Base-by-base conservation (phyloP, 2,888 invertebrate species). In the Lathronympha strigana region DNA sequence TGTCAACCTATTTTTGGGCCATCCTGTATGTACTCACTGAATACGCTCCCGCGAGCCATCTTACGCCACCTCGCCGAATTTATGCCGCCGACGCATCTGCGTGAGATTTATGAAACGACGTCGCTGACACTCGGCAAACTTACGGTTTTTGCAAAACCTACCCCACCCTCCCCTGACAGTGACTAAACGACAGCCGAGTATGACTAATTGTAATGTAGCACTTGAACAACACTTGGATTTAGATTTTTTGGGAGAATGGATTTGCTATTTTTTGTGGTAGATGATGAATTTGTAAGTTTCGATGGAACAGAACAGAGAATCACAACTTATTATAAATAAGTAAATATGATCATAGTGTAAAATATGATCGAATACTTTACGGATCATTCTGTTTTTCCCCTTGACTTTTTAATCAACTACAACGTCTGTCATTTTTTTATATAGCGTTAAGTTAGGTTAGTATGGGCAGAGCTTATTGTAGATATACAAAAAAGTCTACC, bases 91-190 rank as follows among this genome's bases (percentile, higher is more conserved):
- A 73, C 75, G 78, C 84, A 80, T 83, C 84, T 83, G 84, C 78
- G 74, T 68, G 76, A 84, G 84, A 84, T 84, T 84, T 83, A 83
- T 83, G 81, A 80, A 80, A 80, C 72, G 76, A 72, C 74, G 78
- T 71, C 77, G 74, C 73, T 71, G 74, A 71, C 77, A 77, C 77
- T 77, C 73, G 31, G 60, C 71, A 74, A 76, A 78, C 77, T 78
- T 77, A 74, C 74, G 76, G 72, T 77, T 77, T 78, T 77, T 75
- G 75, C 66, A 55, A 28, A 50, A 49, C 61, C 66, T 23, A 49
- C 49, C 13, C 58, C 68, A 54, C 43, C 61, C 40, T 33, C 28
- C 19, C 43, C 28, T 63, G 63, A 63, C 63, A 62, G 67, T 67
- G 55, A 57, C 45, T 57, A 55, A 67, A 63, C 63, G 63, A 45